These are phyloP conservation scores for Vulpes ferrilata DNA, from an alignment of 2,113 vertebrate species.

Conservation along the genomic window DNA sequence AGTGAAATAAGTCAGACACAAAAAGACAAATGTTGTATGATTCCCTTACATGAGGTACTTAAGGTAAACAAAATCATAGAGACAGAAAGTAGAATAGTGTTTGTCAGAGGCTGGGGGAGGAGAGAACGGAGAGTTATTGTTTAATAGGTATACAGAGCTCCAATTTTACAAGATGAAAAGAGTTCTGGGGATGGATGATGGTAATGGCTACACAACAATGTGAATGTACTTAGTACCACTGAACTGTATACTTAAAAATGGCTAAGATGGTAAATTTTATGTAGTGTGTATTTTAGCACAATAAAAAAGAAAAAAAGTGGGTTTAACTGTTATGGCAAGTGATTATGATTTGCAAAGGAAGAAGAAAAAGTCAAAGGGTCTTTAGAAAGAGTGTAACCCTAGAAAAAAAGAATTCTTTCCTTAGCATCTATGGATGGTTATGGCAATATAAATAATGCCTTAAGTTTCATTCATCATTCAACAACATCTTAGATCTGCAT, in stretches of 20 bases:
- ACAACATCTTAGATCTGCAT: slow-evolving; percentile 40
- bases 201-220: background rate
- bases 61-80: background rate
- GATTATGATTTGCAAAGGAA: slow-evolving; percentile 8
- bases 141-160: background rate
- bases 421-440: background rate
- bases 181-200: background rate
- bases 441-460: slow-evolving; percentile 17
- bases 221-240: background rate
- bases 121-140: background rate
- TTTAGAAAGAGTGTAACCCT: background rate
- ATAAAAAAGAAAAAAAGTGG: background rate
- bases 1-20: background rate
- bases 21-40: background rate
- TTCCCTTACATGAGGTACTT: background rate
- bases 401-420: background rate
- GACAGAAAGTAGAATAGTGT: background rate
- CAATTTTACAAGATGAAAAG: slow-evolving; percentile 12
- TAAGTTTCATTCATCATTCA: slow-evolving; percentile 22
- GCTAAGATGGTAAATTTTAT: background rate
- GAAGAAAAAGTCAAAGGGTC: background rate
- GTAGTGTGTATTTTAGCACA: slow-evolving; percentile 1
- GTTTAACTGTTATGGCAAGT: slow-evolving; percentile 30
- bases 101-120: background rate
- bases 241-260: background rate